phyloP scores from a whole-genome alignment of 2,888 invertebrate genomes.

The Ophraella communa region DNA sequence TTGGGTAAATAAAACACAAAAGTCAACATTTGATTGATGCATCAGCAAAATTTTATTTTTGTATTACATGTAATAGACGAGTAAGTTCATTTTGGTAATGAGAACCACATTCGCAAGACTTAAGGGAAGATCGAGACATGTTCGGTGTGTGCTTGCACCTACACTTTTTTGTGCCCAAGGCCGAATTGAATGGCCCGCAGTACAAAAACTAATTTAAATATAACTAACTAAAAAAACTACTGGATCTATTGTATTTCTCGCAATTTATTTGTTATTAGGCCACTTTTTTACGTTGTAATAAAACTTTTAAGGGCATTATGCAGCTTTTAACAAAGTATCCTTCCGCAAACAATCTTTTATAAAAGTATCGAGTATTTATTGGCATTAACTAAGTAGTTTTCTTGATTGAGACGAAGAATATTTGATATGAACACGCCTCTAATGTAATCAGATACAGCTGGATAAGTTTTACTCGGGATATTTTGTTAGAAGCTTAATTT shows the following conservation, averaged over 20 bases:
- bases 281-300: constrained; percentile 45
- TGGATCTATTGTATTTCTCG: constrained; percentile 52
- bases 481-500: constrained; percentile 5
- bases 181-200: constrained; percentile 48
- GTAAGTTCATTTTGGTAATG: constrained; percentile 53
- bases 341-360: not conserved
- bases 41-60: constrained; percentile 57
- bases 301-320: constrained; percentile 6
- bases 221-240: constrained; percentile 43
- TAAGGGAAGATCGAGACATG: constrained; percentile 59
- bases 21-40: constrained; percentile 46
- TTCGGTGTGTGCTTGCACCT: constrained; percentile 53
- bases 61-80: constrained; percentile 59
- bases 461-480: not conserved
- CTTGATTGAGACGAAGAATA: too few species aligned
- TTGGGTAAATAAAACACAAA: constrained; percentile 14
- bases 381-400: too few species aligned
- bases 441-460: too few species aligned
- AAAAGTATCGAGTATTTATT: too few species aligned
- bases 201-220: constrained; percentile 43
- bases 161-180: constrained; percentile 49
- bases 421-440: too few species aligned
- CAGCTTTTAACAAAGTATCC: constrained; percentile 12
- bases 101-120: constrained; percentile 57
- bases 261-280: constrained; percentile 52